Base-by-base conservation (phyloP, 2,888 invertebrate species). In the Noctuana brunneofusca region DNA sequence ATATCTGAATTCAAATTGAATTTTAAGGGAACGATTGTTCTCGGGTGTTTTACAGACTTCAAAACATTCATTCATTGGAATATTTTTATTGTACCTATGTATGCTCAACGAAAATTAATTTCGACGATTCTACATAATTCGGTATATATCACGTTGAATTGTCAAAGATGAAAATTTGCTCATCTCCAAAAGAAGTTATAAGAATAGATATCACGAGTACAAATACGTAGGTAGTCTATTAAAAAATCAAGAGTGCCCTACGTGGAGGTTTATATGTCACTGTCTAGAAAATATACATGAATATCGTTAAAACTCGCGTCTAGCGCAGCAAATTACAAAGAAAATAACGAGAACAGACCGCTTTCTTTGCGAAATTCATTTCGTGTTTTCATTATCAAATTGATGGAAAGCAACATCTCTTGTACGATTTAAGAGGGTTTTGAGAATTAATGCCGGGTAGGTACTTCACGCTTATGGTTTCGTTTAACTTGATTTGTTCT, bases 401-500 rank as follows among this genome's bases (percentile, higher is more conserved):
- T 46, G 60, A 60, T 60, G 46, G 60, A 48, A 18, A 54, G 48
- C 60, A 54, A 60, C 46, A 60, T 46, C 53, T 46, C 60, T 48
- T 54, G 54, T 20, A 35, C 60, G 53, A 54, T 54, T 54, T 16
- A 46, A 60, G 60, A 53, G 32, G 32, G 18, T 18, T 43, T 43
- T 43, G 24, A 54, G 46, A 60, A 54, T 54, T 24, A 60, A 54
- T 46, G 46, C 32, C 35, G 59, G 35, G n/a, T 5, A 8, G 3
- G 30, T 8, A 54, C 60, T 49, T 16, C 24, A 48, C 43, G 32
- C 54, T 62, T 54, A 62, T 62, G 38, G 60, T 48, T 62, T 49
- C 60, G 60, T 62, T 62, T 48, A 62, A 55, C 54, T 38, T 62
- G 60, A 62, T 62, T 49, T 35, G 49, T 62, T 48, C 22, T 35